A percentile compares a stretch with the other conserved stretches of the same genome.
Evolutionary conservation across 2,113 vertebrate species (phyloP).

Genomic region (Engraulis encrasicolus): DNA sequence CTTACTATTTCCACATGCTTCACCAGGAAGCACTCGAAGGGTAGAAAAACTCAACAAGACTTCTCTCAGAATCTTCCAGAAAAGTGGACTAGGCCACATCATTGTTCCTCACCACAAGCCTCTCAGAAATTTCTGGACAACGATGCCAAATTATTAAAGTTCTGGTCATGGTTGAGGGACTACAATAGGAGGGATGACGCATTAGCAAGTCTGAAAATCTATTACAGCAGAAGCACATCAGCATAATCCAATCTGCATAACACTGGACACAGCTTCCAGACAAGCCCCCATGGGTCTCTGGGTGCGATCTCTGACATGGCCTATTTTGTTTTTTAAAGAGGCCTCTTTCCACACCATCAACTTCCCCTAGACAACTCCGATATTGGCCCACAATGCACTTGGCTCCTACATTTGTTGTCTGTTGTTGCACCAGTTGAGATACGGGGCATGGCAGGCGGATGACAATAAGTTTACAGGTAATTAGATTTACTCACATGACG

Average conservation of each 20-base stretch:
- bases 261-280: slow-evolving; percentile 11
- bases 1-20: slow-evolving; percentile 28
- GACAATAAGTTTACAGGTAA: slow-evolving; percentile 42
- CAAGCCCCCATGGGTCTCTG: neutral
- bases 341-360: neutral
- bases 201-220: slow-evolving; percentile 10
- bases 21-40: neutral
- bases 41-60: neutral
- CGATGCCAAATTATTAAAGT: slow-evolving; percentile 15
- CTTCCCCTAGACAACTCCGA: slow-evolving; percentile 17
- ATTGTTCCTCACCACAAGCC: neutral
- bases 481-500: slow-evolving; percentile 39
- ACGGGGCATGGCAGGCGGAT: slow-evolving; percentile 19
- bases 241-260: slow-evolving; percentile 23
- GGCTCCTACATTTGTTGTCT: neutral
- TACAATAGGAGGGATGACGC: neutral
- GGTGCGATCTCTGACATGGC: neutral
- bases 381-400: slow-evolving; percentile 38
- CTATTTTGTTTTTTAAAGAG: slow-evolving; percentile 5
- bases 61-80: slow-evolving; percentile 2
- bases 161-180: slow-evolving; percentile 10
- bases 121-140: neutral
- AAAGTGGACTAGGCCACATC: neutral
- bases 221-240: slow-evolving; percentile 14
- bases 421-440: slow-evolving; percentile 25